A percentile compares a stretch with the other conserved stretches of the same genome.
Evolutionary conservation across 2,797 vertebrate species (phyloP).

Genomic region (Arrhamphus sclerolepis): DNA sequence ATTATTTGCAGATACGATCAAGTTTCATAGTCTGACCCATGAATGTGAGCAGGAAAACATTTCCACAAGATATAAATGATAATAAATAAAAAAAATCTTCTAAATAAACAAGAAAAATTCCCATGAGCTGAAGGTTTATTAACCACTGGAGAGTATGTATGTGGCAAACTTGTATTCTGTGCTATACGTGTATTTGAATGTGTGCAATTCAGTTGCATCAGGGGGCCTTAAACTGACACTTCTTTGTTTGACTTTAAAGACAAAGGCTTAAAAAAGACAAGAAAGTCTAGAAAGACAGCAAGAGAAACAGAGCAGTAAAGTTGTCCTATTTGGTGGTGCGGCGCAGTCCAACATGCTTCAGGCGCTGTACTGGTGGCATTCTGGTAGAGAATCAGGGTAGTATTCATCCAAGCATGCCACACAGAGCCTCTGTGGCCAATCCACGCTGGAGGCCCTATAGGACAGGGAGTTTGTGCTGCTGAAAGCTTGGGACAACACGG

Average conservation of each 20-base stretch:
- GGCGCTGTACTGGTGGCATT: conserved; percentile 71
- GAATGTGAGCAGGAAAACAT: conserved; percentile 37
- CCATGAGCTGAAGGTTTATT: conserved; percentile 21
- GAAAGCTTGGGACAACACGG: conserved; percentile 75
- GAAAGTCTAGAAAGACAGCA: conserved; percentile 38
- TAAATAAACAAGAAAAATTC: conserved; percentile 22
- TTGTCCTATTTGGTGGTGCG: conserved; percentile 56
- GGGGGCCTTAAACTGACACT: conserved; percentile 18
- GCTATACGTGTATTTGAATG: conserved; percentile 3
- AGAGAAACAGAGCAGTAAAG: conserved; percentile 59
- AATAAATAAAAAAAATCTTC: neutral
- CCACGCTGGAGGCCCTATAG: conserved; percentile 71
- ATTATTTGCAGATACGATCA: conserved; percentile 59
- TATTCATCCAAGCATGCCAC: conserved; percentile 74
- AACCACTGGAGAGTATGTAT: conserved; percentile 6
- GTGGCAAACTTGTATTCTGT: conserved; percentile 27
- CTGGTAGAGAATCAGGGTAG: conserved; percentile 62
- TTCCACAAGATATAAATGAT: conserved; percentile 34
- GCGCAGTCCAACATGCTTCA: conserved; percentile 55
- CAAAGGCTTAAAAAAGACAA: conserved; percentile 30
- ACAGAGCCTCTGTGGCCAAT: conserved; percentile 73
- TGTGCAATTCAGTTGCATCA: conserved; percentile 20
- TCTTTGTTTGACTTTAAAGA: conserved; percentile 51
- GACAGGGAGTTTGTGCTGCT: conserved; percentile 69
- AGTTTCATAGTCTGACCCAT: conserved; percentile 60